These are phyloP conservation scores for Rynchops niger DNA, from an alignment of 2,113 vertebrate genomes.

Conservation along the genomic window DNA sequence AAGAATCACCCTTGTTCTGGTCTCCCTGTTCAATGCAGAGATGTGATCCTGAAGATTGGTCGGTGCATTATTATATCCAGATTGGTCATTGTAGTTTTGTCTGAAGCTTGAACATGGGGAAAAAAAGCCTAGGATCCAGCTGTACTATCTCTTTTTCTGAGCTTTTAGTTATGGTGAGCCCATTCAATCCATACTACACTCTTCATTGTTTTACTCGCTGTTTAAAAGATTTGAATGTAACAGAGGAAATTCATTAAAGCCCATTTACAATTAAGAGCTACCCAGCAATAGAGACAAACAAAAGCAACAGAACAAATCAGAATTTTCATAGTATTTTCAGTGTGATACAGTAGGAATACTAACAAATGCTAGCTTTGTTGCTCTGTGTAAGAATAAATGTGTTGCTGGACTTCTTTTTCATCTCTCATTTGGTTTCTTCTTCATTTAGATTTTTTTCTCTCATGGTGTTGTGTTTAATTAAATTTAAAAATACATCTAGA, in stretches of 20 bases:
- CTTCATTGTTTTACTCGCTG: neutral
- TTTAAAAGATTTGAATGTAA: neutral
- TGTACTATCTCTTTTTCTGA: neutral
- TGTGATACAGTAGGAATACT: neutral
- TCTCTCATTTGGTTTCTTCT: neutral
- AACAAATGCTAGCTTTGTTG: neutral
- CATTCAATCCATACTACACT: fast-evolving
- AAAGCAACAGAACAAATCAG: neutral
- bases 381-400: neutral
- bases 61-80: neutral
- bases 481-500: neutral
- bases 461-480: neutral
- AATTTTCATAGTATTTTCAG: neutral
- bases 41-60: neutral
- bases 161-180: neutral
- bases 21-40: neutral
- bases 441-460: neutral
- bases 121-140: neutral
- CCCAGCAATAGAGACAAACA: neutral
- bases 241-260: neutral
- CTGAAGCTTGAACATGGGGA: neutral
- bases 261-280: neutral
- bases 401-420: neutral
- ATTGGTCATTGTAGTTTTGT: neutral
- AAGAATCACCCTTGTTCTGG: neutral